phyloP scores from a whole-genome alignment of 2,888 invertebrate genomes.

The Scrobipalpa costella region DNA sequence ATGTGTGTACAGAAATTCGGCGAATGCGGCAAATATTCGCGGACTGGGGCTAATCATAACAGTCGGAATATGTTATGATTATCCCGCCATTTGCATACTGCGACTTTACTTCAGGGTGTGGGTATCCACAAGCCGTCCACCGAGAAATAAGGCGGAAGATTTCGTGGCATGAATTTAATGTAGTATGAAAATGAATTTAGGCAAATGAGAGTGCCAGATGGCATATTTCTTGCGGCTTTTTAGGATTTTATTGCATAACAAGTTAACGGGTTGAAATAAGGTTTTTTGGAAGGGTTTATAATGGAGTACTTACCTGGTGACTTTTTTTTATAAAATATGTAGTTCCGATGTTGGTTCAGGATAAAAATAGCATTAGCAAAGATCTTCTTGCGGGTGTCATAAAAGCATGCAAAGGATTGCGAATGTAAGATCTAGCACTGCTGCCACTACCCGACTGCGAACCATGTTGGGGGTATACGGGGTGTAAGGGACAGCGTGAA shows the following conservation, averaged over 20 bases:
- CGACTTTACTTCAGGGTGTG: background rate
- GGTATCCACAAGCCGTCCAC: slow-evolving; percentile 5
- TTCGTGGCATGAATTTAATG: slow-evolving; percentile 4
- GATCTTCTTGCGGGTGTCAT: too few species aligned
- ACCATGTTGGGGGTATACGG: too few species aligned
- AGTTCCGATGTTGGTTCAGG: too few species aligned
- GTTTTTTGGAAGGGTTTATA: too few species aligned
- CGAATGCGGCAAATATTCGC: slow-evolving; percentile 13
- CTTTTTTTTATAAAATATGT: too few species aligned
- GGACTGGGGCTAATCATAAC: slow-evolving; percentile 26
- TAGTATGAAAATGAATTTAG: slow-evolving; percentile 9
- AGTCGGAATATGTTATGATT: slow-evolving; percentile 34
- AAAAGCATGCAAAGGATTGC: too few species aligned
- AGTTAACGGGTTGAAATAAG: background rate
- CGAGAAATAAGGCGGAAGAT: slow-evolving; percentile 4
- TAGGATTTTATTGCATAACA: background rate
- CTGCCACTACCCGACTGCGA: too few species aligned
- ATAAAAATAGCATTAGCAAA: too few species aligned
- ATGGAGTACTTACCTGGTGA: too few species aligned
- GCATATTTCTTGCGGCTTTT: background rate
- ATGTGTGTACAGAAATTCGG: slow-evolving; percentile 12
- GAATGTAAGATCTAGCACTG: too few species aligned
- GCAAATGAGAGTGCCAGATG: slow-evolving; percentile 5
- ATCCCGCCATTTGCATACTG: slow-evolving; percentile 34
- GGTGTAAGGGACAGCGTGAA: too few species aligned